These are phyloP conservation scores for Aegithalos caudatus DNA, from an alignment of 2,113 vertebrate genomes.

Conservation along the genomic window DNA sequence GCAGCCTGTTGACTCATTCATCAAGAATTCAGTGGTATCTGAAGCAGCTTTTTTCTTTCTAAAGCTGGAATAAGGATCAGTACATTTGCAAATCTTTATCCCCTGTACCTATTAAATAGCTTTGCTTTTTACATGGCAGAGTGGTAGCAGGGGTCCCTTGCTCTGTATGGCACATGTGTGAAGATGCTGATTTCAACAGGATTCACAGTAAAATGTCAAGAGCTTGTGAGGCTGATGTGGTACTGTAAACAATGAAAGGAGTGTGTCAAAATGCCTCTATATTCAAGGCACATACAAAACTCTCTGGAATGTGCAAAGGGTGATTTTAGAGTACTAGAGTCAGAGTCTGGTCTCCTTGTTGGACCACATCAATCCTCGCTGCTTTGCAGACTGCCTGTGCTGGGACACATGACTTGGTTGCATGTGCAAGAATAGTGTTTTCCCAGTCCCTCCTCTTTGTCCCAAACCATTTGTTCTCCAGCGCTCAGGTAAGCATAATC, in stretches of 20 bases:
- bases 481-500: not conserved
- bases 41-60: not conserved
- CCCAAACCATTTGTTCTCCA: not conserved
- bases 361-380: not conserved
- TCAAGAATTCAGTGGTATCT: not conserved
- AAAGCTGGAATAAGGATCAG: not conserved
- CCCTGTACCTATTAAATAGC: not conserved
- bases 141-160: not conserved
- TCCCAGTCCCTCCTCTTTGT: not conserved
- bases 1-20: not conserved
- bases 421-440: not conserved
- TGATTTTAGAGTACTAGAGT: not conserved
- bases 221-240: not conserved
- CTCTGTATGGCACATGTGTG: not conserved
- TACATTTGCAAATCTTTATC: not conserved
- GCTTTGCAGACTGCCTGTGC: not conserved
- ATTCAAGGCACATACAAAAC: not conserved
- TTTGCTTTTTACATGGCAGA: not conserved
- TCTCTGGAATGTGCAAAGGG: not conserved
- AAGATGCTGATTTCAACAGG: not conserved
- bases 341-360: rapidly evolving
- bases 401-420: not conserved
- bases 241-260: not conserved
- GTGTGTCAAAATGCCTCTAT: not conserved
- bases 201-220: not conserved